Base-by-base conservation (phyloP, 2,113 vertebrate genomes). In the Oreochromis niloticus region DNA sequence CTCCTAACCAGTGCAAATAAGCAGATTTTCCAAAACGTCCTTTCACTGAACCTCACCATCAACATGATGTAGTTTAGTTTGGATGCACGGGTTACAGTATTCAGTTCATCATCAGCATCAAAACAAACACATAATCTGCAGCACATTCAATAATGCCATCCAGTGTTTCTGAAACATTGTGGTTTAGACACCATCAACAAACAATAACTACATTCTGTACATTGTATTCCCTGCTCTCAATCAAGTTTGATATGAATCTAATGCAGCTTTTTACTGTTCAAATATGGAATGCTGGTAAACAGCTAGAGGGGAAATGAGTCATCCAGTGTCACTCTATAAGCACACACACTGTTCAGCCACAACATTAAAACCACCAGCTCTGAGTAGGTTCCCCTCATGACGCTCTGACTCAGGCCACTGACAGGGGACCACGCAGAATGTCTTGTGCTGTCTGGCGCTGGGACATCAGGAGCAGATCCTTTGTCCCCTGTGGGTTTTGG, bases 141-240 rank as follows among this genome's bases (percentile, higher is more conserved):
- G 80, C 92, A 95, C 93, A 95, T 95, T 94, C 92, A 95, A 80
- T 88, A 88, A 88, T 89, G 93, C 87, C 84, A 91, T 95, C 94
- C 95, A 96, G 93, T 96, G 96, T 96, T 73, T 93, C 50, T 50
- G 75, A 92, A 93, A 91, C 19, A 48, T 87, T 41, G 55, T n/a
- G 43, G 46, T 82, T 84, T 54, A 63, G 54, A 83, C 57, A 87
- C 80, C 56, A 52, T 32, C 41, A 32, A 85, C 55, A 84, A 14
- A 68, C 86, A 71, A 86, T 4, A 82, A 56, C 16, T 48, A 85
- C 61, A 93, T 90, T 92, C 90, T 92, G 78, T 86, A 92, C 83
- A 92, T 83, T 81, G n/a, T 90, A 39, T 87, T 92, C 92, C 88
- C 93, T 94, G 93, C 87, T 89, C 71, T 80, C 84, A 43, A 88